Conservation (phyloP, 2,113 vertebrate species). For the Galemys pyrenaicus region DNA sequence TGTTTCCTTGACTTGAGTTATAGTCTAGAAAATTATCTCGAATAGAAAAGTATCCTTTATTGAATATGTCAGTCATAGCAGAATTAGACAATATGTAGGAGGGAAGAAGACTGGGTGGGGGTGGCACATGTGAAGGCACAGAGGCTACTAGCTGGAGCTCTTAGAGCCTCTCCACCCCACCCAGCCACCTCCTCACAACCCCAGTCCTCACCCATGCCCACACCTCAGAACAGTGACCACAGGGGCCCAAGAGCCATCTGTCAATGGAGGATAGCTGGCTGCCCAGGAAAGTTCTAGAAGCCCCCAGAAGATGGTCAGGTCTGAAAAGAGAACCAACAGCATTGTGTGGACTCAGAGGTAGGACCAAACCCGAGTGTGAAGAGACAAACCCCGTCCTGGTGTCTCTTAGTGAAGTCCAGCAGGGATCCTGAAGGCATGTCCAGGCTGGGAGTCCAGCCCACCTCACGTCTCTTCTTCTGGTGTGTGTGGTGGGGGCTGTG, state of each 20-base stretch:
- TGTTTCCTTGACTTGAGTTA: not conserved
- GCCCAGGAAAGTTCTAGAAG: not conserved
- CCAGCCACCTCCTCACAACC: not conserved
- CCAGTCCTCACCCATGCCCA: not conserved
- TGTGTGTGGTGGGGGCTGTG: accelerated
- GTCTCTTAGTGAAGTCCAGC: not conserved
- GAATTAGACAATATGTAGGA: not conserved
- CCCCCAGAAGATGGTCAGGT: not conserved
- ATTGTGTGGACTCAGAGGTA: not conserved
- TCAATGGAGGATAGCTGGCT: accelerated
- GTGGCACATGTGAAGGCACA: accelerated
- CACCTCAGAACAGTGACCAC: not conserved
- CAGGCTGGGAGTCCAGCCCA: too few species aligned
- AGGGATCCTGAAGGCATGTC: accelerated
- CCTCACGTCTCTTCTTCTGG: too few species aligned
- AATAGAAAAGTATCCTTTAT: not conserved
- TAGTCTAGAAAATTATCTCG: not conserved
- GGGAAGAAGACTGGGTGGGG: not conserved
- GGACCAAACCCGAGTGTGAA: not conserved
- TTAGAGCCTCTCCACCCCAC: accelerated
- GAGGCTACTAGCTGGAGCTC: too few species aligned
- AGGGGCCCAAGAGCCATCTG: not conserved
- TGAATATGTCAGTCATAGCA: not conserved
- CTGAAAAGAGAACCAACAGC: not conserved
- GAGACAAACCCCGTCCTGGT: not conserved